Base-by-base conservation (phyloP, 2,113 vertebrate genomes). In the Phaethon lepturus region DNA sequence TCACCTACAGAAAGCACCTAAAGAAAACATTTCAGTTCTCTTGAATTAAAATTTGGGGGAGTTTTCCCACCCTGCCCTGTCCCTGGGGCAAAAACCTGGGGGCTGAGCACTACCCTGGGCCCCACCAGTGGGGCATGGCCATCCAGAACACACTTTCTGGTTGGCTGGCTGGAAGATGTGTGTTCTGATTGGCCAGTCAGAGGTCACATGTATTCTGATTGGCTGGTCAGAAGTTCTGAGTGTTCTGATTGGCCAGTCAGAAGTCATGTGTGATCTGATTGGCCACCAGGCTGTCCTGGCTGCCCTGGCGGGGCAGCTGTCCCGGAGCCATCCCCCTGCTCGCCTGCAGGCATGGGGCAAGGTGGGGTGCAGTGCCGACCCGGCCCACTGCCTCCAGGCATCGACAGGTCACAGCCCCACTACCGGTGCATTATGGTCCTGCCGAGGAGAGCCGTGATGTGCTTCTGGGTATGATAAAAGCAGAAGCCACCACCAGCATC, bases 401-500 rank as follows among this genome's bases (percentile, higher is more conserved):
- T 22, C 0, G 1, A 5, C 29, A 23, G 40, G 55, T 62, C 55
- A 29, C 42, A 50, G 13, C 50, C 45, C 26, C 0, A 0, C 35
- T 45, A 33, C 1, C 0, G 6, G 45, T 55, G n/a, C 55, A 18
- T 53, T 74, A 18, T 0, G 2, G 35, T 38, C 33, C 63, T 35
- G 35, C 44, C 0, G 1, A 64, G 56, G n/a, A 42, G 40, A 49
- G 29, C 18, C 7, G 56, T 5, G 11, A n/a, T 76, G 56, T 28
- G 9, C 56, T 52, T 29, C 50, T 29, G 45, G 16, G 16, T 40
- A 3, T 2, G 1, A 33, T 14, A 38, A 44, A 81, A 84, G n/a
- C 45, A 73, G 45, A 60, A 60, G 11, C 23, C 20, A 18, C 26
- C 19, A 40, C 0, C 0, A 72, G 40, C 59, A 31, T 19, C 42